Conservation (phyloP, 2,113 vertebrate species). For the Anseranas semipalmata region DNA sequence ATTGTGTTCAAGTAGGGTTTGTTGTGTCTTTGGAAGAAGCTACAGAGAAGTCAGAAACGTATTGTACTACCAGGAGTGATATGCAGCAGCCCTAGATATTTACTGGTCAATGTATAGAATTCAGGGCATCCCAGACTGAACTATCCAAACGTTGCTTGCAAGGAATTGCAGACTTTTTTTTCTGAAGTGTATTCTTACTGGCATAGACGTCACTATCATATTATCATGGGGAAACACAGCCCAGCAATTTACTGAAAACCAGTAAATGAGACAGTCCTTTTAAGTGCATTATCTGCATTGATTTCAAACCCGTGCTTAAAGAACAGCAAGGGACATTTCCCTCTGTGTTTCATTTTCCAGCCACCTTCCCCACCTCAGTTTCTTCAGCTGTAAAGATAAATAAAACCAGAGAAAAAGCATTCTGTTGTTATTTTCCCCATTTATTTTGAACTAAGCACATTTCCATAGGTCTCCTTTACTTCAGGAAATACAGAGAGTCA, state of each 20-base stretch:
- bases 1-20: neutral
- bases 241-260: slow-evolving; percentile 6
- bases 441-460: neutral
- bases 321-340: neutral
- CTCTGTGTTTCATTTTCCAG: neutral
- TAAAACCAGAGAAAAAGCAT: neutral
- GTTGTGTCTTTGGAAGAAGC: neutral
- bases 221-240: neutral
- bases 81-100: neutral
- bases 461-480: neutral
- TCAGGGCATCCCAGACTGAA: neutral
- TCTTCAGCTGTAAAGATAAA: neutral
- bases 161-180: neutral
- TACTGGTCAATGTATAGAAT: accelerated
- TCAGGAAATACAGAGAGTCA: neutral
- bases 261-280: neutral
- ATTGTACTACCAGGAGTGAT: neutral
- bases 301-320: neutral
- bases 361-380: neutral
- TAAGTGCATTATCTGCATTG: neutral
- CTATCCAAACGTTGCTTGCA: neutral
- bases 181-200: neutral
- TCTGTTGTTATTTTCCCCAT: neutral
- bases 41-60: neutral
- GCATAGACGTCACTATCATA: neutral